These are phyloP conservation scores for Rhipidura dahli DNA, from an alignment of 2,113 vertebrate species.

Conservation along the genomic window DNA sequence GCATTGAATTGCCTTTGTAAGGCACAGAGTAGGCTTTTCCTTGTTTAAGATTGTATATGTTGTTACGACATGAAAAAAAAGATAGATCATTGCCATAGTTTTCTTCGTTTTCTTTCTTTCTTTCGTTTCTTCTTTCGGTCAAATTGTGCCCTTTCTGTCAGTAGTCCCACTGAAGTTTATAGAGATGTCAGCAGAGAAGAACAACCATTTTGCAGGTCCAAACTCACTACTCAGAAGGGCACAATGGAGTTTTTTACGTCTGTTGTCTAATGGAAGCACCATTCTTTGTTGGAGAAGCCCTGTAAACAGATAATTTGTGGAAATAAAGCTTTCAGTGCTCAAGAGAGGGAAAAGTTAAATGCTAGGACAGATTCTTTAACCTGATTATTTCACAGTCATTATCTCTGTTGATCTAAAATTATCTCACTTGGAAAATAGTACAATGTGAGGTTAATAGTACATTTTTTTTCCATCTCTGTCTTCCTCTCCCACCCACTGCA, in stretches of 20 bases:
- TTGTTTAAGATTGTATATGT: not conserved
- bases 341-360: not conserved
- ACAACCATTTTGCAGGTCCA: not conserved
- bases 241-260: not conserved
- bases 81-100: not conserved
- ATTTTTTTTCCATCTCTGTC: not conserved
- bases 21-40: not conserved
- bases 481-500: not conserved
- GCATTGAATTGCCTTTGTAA: constrained; percentile 25
- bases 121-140: too few species aligned
- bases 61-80: not conserved
- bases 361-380: not conserved
- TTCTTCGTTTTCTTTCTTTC: constrained; percentile 4
- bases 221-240: not conserved
- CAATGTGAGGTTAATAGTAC: not conserved
- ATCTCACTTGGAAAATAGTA: not conserved
- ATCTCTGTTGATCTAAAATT: not conserved
- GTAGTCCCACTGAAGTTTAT: not conserved
- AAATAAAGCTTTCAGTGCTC: not conserved
- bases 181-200: not conserved
- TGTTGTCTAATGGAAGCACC: not conserved
- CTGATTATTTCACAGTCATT: not conserved
- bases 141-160: not conserved
- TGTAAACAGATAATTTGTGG: not conserved
- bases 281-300: not conserved